Evolutionary conservation across 1,140 invertebrate species (phyloP), one percentile per base, ranked within the genome.

Genomic region (Drosophila kanapiae): DNA sequence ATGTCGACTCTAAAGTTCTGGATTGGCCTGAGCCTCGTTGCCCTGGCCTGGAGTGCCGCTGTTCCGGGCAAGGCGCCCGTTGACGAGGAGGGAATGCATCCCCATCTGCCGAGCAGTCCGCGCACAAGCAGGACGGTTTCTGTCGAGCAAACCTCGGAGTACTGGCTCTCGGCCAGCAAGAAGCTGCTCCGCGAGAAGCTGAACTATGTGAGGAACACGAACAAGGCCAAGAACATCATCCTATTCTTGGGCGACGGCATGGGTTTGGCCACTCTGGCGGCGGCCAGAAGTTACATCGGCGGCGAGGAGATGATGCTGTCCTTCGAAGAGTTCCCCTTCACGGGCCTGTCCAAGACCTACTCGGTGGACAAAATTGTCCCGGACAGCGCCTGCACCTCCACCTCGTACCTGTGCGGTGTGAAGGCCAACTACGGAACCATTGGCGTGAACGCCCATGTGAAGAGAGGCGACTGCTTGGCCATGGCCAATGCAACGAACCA

Each of bases 221-320:
- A 94, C 45, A 82, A 90, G 33, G 94, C 96, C 1, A 95, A 96
- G 85, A 97, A 97, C 91, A 95, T 96, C 0, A 96, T 97, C 53
- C 85, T 97, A 14, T 97, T 97, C 81, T 91, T 98, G 18, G 97
- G 97, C 1, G 96, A 97, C 91, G 96, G 96, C 3, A 97, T 97
- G 96, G 96, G 96, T 1, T 93, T 97, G 40, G 93, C 96, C 0
- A 97, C 96, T 0, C 81, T 97, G 31, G 95, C 96, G 37, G 96
- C 96, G 0, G 94, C 95, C 0, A 93, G 97, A 31, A 96, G 95
- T 3, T 95, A 95, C 59, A 68, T 91, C 6, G 85, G 90, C 1
- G 96, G 95, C 6, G 96, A 97, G 92, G 96, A 97, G 75, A 92
- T 93, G 37, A 88, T 95, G 43, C 93, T 97, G 27, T 94, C 95